These are phyloP conservation scores for Agriopis marginaria DNA, from an alignment of 2,888 invertebrate genomes.

Conservation along the genomic window DNA sequence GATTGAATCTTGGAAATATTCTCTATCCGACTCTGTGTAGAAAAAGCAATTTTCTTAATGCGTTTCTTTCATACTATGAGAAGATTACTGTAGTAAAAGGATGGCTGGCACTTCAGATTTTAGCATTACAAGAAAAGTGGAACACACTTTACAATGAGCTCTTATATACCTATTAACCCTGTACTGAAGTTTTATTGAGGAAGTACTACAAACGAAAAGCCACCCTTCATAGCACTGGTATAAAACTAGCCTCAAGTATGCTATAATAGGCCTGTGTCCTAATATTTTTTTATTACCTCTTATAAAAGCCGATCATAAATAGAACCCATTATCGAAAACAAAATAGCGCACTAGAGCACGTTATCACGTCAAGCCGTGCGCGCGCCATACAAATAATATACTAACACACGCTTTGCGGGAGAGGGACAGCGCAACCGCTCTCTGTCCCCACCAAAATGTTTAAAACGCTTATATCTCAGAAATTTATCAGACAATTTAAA, in stretches of 20 bases:
- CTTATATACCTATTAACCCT: neutral
- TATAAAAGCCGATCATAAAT: too few relatives aligned
- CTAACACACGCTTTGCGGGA: too few relatives aligned
- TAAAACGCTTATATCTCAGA: too few relatives aligned
- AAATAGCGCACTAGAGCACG: too few relatives aligned
- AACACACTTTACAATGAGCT: neutral
- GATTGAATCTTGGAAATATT: neutral
- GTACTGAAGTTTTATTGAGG: neutral
- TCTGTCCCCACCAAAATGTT: too few relatives aligned
- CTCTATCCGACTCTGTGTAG: conserved; percentile 5
- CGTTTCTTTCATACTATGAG: neutral
- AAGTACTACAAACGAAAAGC: neutral
- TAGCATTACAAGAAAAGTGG: neutral
- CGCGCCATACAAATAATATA: too few relatives aligned
- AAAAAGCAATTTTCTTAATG: conserved; percentile 3
- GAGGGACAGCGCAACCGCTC: too few relatives aligned
- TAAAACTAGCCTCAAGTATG: neutral
- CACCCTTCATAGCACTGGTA: conserved; percentile 10
- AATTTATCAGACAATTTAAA: too few relatives aligned
- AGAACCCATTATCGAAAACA: too few relatives aligned
- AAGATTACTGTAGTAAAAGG: neutral
- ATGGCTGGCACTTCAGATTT: conserved; percentile 2
- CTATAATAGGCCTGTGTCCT: too few relatives aligned
- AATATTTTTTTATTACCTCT: too few relatives aligned
- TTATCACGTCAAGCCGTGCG: too few relatives aligned